Base-by-base conservation (phyloP, 2,113 vertebrate species). In the Cyprinodon tularosa region DNA sequence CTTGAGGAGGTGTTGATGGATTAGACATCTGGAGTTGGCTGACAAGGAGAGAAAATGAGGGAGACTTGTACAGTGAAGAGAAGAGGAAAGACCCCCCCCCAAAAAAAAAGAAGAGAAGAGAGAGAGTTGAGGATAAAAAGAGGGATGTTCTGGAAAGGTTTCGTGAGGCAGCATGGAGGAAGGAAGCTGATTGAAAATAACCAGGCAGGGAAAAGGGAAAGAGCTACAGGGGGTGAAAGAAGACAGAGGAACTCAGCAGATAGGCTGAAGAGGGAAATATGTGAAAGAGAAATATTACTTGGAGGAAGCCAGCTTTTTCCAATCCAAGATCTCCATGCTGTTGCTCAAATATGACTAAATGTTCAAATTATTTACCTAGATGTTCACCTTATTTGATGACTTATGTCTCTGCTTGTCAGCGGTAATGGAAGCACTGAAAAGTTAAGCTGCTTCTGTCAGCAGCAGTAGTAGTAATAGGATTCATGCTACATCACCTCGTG, bases 1-100 rank as follows among this genome's bases (percentile, higher is more conserved):
- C 88, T 93, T 90, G 92, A 92, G 81, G 88, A 93, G 92, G 93
- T 94, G 94, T 94, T 95, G 92, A 94, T 94, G 93, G 94, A 94
- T 93, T 91, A 93, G 93, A 93, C 93, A 95, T 94, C 93, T 95
- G 93, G 89, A 93, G 86, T 92, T 90, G 90, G 88, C 90, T 92
- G 92, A 93, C 91, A 92, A 90, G 90, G 83, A 87, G 92, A 86
- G 87, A 93, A 93, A 89, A 90, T 85, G 84, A 88, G 73, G 69
- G 69, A 87, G 80, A 76, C 82, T 68, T 83, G 73, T 74, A 81
- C 50, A 63, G 77, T 80, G 77, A 80, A 85, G 76, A 78, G 83
- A 80, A 77, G 72, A 82, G 57, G 62, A 64, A 37, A 42, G 72
- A 78, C 29, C 29, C 29, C 29, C 29, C 29, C 29, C 29, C 29